Conservation (phyloP, 2,113 vertebrate genomes). For the Cyanoramphus novaezelandiae region DNA sequence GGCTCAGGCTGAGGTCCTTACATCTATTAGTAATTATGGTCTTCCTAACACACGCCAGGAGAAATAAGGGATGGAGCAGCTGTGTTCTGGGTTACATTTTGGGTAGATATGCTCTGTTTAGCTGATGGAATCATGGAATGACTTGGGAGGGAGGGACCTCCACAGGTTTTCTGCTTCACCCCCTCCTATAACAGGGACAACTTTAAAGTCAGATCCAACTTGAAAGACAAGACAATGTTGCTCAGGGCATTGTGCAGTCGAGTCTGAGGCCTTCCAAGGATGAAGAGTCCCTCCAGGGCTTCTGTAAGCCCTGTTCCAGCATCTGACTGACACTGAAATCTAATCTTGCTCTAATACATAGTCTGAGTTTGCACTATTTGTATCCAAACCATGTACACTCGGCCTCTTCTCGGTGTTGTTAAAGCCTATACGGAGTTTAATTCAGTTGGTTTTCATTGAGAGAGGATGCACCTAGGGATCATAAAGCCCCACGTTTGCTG, state of each 20-base stretch:
- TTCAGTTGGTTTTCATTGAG: not conserved
- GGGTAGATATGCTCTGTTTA: not conserved
- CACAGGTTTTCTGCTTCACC: not conserved
- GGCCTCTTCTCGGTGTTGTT: not conserved
- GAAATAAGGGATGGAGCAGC: not conserved
- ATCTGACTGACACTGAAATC: not conserved
- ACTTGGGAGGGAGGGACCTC: not conserved
- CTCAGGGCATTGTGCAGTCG: not conserved
- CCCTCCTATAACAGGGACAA: not conserved
- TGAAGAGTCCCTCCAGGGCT: not conserved
- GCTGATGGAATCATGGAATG: not conserved
- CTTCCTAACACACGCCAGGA: not conserved
- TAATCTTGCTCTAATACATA: not conserved
- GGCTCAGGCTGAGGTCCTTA: not conserved
- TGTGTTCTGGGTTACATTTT: not conserved
- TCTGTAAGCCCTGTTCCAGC: not conserved
- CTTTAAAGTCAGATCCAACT: not conserved
- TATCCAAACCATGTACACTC: not conserved
- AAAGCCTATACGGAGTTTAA: not conserved
- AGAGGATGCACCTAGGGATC: not conserved
- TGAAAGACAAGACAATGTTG: not conserved
- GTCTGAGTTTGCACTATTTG: not conserved
- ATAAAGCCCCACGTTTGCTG: not conserved
- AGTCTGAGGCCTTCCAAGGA: not conserved
- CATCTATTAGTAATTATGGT: not conserved